Evolutionary conservation across 2,888 invertebrate genomes (phyloP), one percentile per base, ranked within the genome.

Genomic region (Cactoblastis cactorum): DNA sequence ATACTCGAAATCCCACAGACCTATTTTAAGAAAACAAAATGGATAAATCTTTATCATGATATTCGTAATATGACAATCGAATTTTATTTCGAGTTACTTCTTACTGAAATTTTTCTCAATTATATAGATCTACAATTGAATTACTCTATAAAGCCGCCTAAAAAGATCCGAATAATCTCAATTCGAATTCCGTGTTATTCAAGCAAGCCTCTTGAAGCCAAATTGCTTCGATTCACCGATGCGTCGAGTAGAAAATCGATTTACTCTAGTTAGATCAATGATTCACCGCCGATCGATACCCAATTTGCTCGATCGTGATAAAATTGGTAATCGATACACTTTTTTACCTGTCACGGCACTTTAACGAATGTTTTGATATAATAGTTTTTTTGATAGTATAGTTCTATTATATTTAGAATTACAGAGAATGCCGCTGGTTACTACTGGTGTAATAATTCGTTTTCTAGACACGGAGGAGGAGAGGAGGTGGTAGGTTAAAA

Each of bases 241-340:
- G 68, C 74, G 74, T 75, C 71, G 66, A 65, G 64, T 70, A 72
- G 59, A 46, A 70, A 74, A 77, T 74, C 74, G 74, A 74, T 77
- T 80, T 75, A 73, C 71, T 74, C 73, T 73, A 71, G 72, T 78
- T 73, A 71, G 59, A 68, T 71, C 71, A 69, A 69, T 73, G 67
- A 71, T 69, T 64, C 66, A 61, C 70, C 68, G 75, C 67, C 64
- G 71, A 71, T 65, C 64, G 71, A 71, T 65, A 67, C 63, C 65
- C 74, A 73, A 77, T 78, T 78, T 72, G 77, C 69, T 73, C 62
- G 61, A 63, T 43, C 43, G 43, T 43, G 43, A 28, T 17, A 43
- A 28, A 28, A 39, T 22, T 22, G 39, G n/a, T 39, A 39, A 43
- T 43, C 43, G 43, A 43, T 43, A 28, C 15, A 28, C n/a, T 43